Evolutionary conservation across 2,888 invertebrate genomes (phyloP).

Genomic region (Catotricha subobsoleta): DNA sequence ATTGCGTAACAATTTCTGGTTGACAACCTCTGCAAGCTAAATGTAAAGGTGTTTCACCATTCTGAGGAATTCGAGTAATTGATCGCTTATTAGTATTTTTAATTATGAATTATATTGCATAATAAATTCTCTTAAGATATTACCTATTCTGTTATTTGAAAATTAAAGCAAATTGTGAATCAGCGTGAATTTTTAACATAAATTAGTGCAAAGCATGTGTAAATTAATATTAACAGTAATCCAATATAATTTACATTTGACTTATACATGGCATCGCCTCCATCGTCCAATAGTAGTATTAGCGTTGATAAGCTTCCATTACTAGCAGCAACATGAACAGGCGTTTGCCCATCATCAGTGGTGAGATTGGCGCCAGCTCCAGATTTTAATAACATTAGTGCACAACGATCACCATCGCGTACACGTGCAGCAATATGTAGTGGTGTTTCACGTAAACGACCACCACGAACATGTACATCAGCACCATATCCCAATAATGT

Average conservation of each 20-base stretch:
- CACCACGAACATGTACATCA: constrained; percentile 87
- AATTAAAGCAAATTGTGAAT: too few relatives aligned
- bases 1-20: constrained; percentile 68
- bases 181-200: too few relatives aligned
- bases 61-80: too few relatives aligned
- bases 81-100: too few relatives aligned
- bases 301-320: constrained; percentile 80
- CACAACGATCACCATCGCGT: constrained; percentile 80
- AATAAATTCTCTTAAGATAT: too few relatives aligned
- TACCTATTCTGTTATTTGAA: too few relatives aligned
- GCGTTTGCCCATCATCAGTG: constrained; percentile 92
- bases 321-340: constrained; percentile 88
- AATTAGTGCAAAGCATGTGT: too few relatives aligned
- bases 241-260: constrained; percentile 52
- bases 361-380: constrained; percentile 92
- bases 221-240: background rate
- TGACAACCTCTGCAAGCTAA: constrained; percentile 76
- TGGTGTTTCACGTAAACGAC: constrained; percentile 80
- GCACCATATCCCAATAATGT: constrained; percentile 92
- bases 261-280: constrained; percentile 79
- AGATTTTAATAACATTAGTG: constrained; percentile 91
- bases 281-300: constrained; percentile 74
- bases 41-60: constrained; percentile 89
- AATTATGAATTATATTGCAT: too few relatives aligned
- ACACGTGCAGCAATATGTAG: constrained; percentile 93